Base-by-base conservation (phyloP, 2,113 vertebrate species). In the Hoplias malabaricus region DNA sequence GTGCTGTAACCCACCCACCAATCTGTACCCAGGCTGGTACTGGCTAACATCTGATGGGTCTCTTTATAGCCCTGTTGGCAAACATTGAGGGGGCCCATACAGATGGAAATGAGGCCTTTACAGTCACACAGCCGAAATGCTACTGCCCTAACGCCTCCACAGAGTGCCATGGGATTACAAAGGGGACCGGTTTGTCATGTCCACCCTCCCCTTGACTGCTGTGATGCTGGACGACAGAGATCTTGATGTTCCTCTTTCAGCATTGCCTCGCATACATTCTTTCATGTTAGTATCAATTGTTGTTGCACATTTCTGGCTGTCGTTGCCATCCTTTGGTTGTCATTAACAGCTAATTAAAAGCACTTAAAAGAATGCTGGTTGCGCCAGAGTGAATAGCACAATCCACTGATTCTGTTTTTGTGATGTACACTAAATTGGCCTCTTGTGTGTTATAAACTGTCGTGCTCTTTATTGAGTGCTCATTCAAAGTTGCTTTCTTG, bases 31-130 rank as follows among this genome's bases (percentile, higher is more conserved):
- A 69, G 73, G 48, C 78, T 80, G 63, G 77, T 77, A 66, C 78
- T 67, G 82, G 67, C 82, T 69, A 48, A 73, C 78, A 63, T 80
- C 78, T 73, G 77, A 76, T 83, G 78, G 29, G 65, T 36, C 69
- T 73, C 73, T 79, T 79, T 73, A 83, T 83, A 69, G 80, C 12
- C 50, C 59, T 80, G 82, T 83, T 79, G 82, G 82, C 73, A 80
- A 83, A 83, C 82, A 77, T 77, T 63, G 71, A 61, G 69, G 62
- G 12, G 36, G 42, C 36, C 73, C 42, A 73, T 83, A 80, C 73
- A 83, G 78, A 83, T 83, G 82, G 69, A 80, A 83, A 83, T 83
- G 68, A 83, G 78, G 77, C 77, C 72, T 83, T 83, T 83, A 70
- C 43, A 59, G 77, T 69, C 68, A 62, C 59, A 72, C 73, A 80